A percentile compares a stretch with the other conserved stretches of the same genome.
Evolutionary conservation across 2,113 vertebrate species (phyloP).

Genomic region (Felis chaus): DNA sequence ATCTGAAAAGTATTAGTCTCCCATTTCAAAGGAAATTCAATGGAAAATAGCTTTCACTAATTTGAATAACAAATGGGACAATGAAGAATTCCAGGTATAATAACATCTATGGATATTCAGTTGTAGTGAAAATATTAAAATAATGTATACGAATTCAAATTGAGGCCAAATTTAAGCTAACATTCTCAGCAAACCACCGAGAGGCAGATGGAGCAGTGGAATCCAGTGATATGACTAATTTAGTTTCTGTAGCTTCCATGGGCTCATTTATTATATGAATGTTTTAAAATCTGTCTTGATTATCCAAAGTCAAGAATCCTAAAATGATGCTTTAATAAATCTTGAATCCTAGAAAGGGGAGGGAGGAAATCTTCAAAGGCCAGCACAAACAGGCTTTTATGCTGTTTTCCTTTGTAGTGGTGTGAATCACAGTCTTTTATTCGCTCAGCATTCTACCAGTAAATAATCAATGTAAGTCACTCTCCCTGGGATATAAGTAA

Average conservation of each 20-base stretch:
- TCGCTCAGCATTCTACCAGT: slow-evolving; percentile 37
- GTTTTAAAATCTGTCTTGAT: slow-evolving; percentile 73
- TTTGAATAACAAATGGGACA: not conserved
- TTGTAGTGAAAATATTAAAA: slow-evolving; percentile 31
- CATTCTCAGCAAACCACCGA: slow-evolving; percentile 49
- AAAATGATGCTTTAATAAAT: slow-evolving; percentile 78
- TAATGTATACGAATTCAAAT: slow-evolving; percentile 31
- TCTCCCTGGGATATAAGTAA: slow-evolving; percentile 17
- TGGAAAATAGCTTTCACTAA: not conserved
- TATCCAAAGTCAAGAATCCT: slow-evolving; percentile 73
- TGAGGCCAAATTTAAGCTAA: slow-evolving; percentile 66
- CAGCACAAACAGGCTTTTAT: slow-evolving; percentile 42
- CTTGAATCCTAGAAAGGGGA: slow-evolving; percentile 56
- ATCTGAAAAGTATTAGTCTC: not conserved
- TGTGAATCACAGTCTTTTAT: slow-evolving; percentile 68
- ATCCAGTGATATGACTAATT: slow-evolving; percentile 73
- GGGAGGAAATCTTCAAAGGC: slow-evolving; percentile 73
- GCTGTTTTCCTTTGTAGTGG: slow-evolving; percentile 56
- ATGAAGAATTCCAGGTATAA: not conserved
- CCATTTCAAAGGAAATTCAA: not conserved
- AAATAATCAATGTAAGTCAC: slow-evolving; percentile 49
- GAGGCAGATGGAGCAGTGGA: slow-evolving; percentile 51
- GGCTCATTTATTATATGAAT: slow-evolving; percentile 17
- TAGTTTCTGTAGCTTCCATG: slow-evolving; percentile 61
- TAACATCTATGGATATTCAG: not conserved